Evolutionary conservation across 2,113 vertebrate species (phyloP), one percentile per base, ranked within the genome.

Genomic region (Urocitellus parryii): DNA sequence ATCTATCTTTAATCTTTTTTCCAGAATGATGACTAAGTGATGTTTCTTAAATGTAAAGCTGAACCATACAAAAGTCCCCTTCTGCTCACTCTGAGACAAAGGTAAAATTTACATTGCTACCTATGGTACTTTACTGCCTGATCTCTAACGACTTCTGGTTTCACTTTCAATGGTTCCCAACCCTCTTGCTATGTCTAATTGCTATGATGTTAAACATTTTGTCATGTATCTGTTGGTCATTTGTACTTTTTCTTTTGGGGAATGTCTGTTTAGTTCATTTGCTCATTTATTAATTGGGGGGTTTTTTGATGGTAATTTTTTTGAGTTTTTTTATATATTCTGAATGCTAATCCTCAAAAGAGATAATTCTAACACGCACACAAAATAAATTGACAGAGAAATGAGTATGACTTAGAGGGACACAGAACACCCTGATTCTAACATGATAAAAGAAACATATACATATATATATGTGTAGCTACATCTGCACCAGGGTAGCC

Each of bases 1-100:
- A 81, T 84, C 45, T 91, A 24, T 27, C 22, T 63, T 63, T 63
- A 63, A 63, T 63, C 24, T 95, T 85, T 63, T 63, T 22, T 85
- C 18, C 77, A 45, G 4, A 48, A 4, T 48, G 67, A 7, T 72
- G 29, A 77, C 34, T 68, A 93, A 80, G 37, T n/a, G 63, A 63
- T 53, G 79, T 65, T 87, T 58, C 79, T 79, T 58, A 93, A 83
- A 93, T 14, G 24, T 68, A 78, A 77, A 42, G 65, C n/a, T 76
- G 42, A 82, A 42, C 93, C 56, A 79, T 24, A 70, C 1, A 51
- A 32, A 89, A 76, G 51, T 95, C 48, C 45, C 72, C 45, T 79
- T 8, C 24, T 77, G 27, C 61, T 95, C 93, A 63, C 29, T 29
- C 2, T 39, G 91, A 91, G 77, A 76, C 51, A 91, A 95, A 91